Evolutionary conservation across 2,888 invertebrate genomes (phyloP).

Genomic region (Eristalis arbustorum): DNA sequence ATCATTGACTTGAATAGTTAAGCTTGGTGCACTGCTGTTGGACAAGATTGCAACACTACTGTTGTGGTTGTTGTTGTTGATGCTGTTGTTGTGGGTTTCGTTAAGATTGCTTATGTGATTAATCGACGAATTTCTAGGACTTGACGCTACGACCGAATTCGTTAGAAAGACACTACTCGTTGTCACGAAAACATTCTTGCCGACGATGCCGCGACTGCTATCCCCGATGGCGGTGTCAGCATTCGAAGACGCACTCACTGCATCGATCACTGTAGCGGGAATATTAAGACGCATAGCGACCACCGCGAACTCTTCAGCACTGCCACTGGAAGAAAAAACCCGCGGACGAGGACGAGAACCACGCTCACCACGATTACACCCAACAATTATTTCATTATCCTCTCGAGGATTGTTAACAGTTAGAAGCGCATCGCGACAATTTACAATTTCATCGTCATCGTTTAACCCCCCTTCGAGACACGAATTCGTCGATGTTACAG

Average conservation of each 20-base stretch:
- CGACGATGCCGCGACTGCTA: neutral
- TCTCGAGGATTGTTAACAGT: slow-evolving; percentile 34
- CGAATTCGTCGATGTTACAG: slow-evolving; percentile 40
- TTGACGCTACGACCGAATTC: slow-evolving; percentile 64
- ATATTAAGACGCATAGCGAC: slow-evolving; percentile 78
- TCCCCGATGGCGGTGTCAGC: slow-evolving; percentile 30
- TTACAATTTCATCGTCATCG: neutral
- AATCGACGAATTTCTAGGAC: slow-evolving; percentile 9
- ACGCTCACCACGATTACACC: slow-evolving; percentile 52
- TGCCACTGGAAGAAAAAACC: slow-evolving; percentile 28
- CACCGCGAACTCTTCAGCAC: slow-evolving; percentile 61
- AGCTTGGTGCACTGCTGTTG: slow-evolving; percentile 75
- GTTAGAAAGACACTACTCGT: slow-evolving; percentile 76
- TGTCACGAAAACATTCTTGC: slow-evolving; percentile 64
- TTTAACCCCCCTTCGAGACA: slow-evolving; percentile 19
- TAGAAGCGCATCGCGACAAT: slow-evolving; percentile 52
- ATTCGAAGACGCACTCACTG: slow-evolving; percentile 71
- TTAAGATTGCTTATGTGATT: neutral
- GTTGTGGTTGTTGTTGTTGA: slow-evolving; percentile 67
- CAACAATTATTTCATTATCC: slow-evolving; percentile 45
- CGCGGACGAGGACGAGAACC: slow-evolving; percentile 51
- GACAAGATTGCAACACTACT: slow-evolving; percentile 72
- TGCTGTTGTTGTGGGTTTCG: slow-evolving; percentile 7
- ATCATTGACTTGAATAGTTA: slow-evolving; percentile 80
- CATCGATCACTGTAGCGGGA: slow-evolving; percentile 73